A percentile compares a stretch with the other conserved stretches of the same genome.
phyloP scores from a whole-genome alignment of 2,113 vertebrate genomes.

The Trachemys scripta region DNA sequence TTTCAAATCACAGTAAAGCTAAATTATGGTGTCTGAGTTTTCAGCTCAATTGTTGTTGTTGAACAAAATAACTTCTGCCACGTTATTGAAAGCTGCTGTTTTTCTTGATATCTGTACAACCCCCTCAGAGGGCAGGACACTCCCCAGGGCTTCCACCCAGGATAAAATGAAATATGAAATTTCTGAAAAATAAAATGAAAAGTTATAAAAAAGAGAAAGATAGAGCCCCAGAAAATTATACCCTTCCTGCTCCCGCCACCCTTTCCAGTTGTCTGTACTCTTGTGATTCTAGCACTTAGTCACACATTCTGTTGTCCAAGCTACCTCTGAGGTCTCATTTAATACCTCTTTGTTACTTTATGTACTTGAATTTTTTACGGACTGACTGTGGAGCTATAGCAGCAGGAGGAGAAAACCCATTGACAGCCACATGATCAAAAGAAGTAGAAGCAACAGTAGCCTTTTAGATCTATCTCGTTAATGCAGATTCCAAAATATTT shows the following conservation, averaged over 20 bases:
- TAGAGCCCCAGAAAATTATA: background rate
- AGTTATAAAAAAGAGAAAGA: background rate
- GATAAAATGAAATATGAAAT: background rate
- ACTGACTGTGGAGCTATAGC: background rate
- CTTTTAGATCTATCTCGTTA: background rate
- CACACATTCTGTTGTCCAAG: background rate
- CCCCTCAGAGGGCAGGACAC: background rate
- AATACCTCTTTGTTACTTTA: background rate
- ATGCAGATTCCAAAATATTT: slow-evolving; percentile 10
- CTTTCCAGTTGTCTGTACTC: background rate
- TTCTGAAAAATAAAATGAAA: background rate
- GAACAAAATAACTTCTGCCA: background rate
- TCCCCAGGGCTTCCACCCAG: background rate
- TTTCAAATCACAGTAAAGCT: background rate
- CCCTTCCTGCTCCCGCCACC: background rate
- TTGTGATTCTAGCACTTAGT: background rate
- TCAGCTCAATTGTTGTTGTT: background rate
- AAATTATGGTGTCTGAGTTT: background rate
- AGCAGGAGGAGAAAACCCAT: background rate
- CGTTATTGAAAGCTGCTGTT: background rate
- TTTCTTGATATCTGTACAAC: background rate
- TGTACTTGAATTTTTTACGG: background rate
- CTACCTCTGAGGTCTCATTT: background rate
- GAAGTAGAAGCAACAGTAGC: background rate
- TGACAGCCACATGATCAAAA: background rate